Conservation (phyloP, 2,888 invertebrate genomes). For the Thumatha senex region DNA sequence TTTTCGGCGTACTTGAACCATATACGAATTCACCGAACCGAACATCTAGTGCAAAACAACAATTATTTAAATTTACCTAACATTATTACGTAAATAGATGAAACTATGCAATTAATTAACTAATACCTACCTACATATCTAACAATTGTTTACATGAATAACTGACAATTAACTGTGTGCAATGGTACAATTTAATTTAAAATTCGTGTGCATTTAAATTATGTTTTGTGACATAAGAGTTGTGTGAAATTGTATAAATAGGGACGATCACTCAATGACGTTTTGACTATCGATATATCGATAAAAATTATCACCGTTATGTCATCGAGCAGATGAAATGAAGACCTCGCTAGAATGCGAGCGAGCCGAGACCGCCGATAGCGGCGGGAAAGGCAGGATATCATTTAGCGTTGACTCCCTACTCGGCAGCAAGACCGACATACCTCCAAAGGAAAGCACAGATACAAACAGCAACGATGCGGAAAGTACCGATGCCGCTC, state of each 20-base stretch:
- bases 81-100: slow-evolving; percentile 3
- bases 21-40: slow-evolving; percentile 20
- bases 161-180: slow-evolving; percentile 11
- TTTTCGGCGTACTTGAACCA: slow-evolving; percentile 25
- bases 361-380: slow-evolving; percentile 76
- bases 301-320: slow-evolving; percentile 36
- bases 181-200: slow-evolving; percentile 26
- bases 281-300: slow-evolving; percentile 27
- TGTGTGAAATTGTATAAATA: slow-evolving; percentile 14
- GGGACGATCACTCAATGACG: slow-evolving; percentile 18
- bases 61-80: slow-evolving; percentile 11
- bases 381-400: slow-evolving; percentile 85
- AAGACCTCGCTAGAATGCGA: slow-evolving; percentile 81
- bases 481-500: slow-evolving; percentile 64
- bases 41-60: slow-evolving; percentile 17
- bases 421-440: slow-evolving; percentile 67
- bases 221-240: slow-evolving; percentile 9
- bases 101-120: slow-evolving; percentile 23
- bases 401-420: slow-evolving; percentile 89
- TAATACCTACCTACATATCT: slow-evolving; percentile 3
- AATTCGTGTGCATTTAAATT: slow-evolving; percentile 30
- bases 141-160: slow-evolving; percentile 25
- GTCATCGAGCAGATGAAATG: slow-evolving; percentile 77
- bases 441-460: slow-evolving; percentile 50
- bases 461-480: slow-evolving; percentile 70